Conservation (phyloP, 2,797 vertebrate species). For the Oryzias sinensis region DNA sequence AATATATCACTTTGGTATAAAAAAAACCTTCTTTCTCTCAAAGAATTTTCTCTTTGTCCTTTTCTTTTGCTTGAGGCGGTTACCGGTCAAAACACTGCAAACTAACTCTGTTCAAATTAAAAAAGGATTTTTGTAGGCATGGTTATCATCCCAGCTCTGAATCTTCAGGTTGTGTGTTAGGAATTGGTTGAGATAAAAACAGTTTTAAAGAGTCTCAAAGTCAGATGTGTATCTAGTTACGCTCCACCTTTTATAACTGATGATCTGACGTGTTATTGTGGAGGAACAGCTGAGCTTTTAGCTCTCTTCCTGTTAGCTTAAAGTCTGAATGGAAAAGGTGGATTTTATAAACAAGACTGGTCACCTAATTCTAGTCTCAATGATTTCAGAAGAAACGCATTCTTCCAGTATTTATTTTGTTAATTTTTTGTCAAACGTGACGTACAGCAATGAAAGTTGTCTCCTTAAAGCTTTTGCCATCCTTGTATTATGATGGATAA, state of each 20-base stretch:
- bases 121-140: background rate
- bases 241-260: too few species aligned
- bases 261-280: background rate
- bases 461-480: too few species aligned
- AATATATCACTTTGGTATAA: constrained; percentile 2
- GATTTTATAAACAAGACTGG: background rate
- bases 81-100: background rate
- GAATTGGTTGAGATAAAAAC: too few species aligned
- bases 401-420: too few species aligned
- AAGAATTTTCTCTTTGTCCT: background rate
- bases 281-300: background rate
- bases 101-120: background rate
- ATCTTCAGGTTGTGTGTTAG: too few species aligned
- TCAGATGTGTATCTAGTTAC: too few species aligned
- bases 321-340: constrained; percentile 4
- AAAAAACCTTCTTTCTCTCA: background rate
- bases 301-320: background rate
- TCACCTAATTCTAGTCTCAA: background rate
- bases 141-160: too few species aligned
- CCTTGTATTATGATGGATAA: too few species aligned
- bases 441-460: too few species aligned
- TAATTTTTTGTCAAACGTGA: too few species aligned
- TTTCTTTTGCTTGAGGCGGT: background rate
- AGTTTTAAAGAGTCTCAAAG: too few species aligned
- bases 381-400: too few species aligned